Percentiles rank a stretch among this genome's conserved stretches.
Conservation (phyloP, 2,797 vertebrate species). For the Amblyraja radiata region DNA sequence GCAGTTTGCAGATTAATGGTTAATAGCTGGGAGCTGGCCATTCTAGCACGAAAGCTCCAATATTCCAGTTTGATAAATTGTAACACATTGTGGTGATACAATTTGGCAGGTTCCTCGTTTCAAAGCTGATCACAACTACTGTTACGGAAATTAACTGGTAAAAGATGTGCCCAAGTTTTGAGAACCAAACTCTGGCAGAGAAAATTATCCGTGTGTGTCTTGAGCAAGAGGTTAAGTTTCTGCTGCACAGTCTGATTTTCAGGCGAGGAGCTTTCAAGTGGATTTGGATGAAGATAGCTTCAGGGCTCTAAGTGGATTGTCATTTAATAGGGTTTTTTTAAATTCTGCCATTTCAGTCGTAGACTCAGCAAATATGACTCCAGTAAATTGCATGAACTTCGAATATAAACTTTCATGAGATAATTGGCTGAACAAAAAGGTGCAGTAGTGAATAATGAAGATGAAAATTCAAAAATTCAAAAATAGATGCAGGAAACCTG, state of each 20-base stretch:
- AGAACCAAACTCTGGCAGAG: not conserved
- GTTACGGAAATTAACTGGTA: not conserved
- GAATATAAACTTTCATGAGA: not conserved
- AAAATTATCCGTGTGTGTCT: not conserved
- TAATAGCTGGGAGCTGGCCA: not conserved
- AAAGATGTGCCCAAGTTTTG: not conserved
- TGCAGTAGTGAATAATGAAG: not conserved
- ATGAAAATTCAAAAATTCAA: no score
- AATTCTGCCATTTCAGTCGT: not conserved
- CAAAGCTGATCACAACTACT: not conserved
- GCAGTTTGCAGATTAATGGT: not conserved
- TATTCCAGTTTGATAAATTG: not conserved
- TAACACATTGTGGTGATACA: not conserved
- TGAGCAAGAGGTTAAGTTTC: not conserved
- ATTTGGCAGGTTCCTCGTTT: not conserved
- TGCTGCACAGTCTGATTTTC: not conserved
- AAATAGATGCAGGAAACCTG: no score
- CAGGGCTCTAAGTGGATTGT: not conserved
- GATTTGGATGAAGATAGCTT: not conserved
- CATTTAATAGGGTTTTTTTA: not conserved
- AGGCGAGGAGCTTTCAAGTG: not conserved
- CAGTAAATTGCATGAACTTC: constrained; percentile 7
- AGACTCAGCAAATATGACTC: not conserved
- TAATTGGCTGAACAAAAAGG: not conserved
- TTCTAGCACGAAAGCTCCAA: not conserved